Evolutionary conservation across 2,113 vertebrate genomes (phyloP).

Genomic region (Leiothrix lutea): DNA sequence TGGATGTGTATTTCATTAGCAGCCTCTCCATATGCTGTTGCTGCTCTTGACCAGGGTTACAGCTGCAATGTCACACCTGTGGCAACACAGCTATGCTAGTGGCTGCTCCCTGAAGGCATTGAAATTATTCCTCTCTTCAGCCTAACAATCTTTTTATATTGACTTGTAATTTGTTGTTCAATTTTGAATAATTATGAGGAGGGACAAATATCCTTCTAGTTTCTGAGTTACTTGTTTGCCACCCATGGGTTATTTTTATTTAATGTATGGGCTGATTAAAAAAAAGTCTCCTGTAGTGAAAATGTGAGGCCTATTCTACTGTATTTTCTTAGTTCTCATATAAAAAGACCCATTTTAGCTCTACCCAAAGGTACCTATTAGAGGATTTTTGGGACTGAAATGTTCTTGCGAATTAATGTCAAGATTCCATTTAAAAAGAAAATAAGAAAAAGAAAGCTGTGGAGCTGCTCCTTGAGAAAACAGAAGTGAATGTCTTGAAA

Average conservation of each 20-base stretch:
- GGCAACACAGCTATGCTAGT: background rate
- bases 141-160: background rate
- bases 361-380: background rate
- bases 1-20: background rate
- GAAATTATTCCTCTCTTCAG: background rate
- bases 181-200: background rate
- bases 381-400: background rate
- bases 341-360: background rate
- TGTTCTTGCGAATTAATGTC: background rate
- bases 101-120: background rate
- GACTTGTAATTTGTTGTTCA: background rate
- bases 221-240: background rate
- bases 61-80: background rate
- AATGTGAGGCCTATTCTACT: background rate
- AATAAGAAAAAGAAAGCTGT: background rate
- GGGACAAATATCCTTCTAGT: background rate
- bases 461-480: background rate
- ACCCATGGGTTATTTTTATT: background rate
- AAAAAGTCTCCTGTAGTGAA: background rate
- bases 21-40: background rate
- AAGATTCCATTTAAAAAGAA: background rate
- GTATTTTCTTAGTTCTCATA: background rate
- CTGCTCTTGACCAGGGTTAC: background rate
- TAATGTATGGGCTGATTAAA: background rate
- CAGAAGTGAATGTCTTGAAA: background rate